A percentile compares a stretch with the other conserved stretches of the same genome.
Evolutionary conservation across 2,888 invertebrate species (phyloP).

Genomic region (Ditula angustiorana): DNA sequence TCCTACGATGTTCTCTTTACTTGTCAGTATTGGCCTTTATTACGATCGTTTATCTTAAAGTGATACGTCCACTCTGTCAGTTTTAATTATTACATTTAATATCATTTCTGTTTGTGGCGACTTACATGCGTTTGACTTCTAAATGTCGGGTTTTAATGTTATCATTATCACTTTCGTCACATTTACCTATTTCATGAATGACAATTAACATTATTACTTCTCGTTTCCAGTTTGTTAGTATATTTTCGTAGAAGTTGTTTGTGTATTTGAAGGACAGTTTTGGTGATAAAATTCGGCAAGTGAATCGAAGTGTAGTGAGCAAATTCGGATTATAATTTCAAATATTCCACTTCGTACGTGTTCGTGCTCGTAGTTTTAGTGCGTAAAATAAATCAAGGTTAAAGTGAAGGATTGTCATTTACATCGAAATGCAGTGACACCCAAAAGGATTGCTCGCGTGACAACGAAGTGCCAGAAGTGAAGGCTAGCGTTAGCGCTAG

Average conservation of each 20-base stretch:
- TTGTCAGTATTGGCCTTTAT: constrained; percentile 29
- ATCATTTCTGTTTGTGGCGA: constrained; percentile 16
- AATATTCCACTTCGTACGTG: neutral
- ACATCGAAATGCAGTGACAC: neutral
- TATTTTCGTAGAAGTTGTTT: neutral
- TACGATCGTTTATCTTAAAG: constrained; percentile 15
- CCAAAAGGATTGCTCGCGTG: neutral
- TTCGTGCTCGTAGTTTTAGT: neutral
- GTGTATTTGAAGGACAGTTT: neutral
- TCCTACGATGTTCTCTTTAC: neutral
- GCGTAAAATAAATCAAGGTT: neutral
- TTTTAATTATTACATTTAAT: constrained; percentile 19
- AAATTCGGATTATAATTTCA: neutral
- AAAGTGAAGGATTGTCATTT: neutral
- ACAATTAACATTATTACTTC: constrained; percentile 6
- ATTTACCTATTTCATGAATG: constrained; percentile 26
- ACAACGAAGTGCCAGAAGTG: neutral
- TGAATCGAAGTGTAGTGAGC: neutral
- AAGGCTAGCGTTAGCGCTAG: constrained; percentile 31
- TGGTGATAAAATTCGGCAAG: neutral
- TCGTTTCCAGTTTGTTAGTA: neutral
- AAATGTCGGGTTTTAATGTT: constrained; percentile 9
- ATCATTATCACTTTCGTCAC: constrained; percentile 25
- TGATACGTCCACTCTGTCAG: constrained; percentile 13
- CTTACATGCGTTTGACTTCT: constrained; percentile 30